phyloP scores from a whole-genome alignment of 2,113 vertebrate species.

The Ictalurus punctatus region DNA sequence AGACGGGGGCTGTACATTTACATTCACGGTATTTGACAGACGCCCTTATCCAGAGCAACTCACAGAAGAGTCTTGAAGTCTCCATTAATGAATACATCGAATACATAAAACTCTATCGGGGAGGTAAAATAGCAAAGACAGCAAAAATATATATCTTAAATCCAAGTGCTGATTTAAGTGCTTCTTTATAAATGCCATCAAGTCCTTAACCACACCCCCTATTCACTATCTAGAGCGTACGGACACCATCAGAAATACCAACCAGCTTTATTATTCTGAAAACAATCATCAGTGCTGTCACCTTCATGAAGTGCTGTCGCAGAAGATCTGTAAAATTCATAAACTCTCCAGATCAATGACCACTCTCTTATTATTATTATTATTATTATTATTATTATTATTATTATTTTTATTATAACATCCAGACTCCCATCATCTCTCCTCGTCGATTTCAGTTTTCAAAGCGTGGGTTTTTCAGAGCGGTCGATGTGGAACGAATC shows the following conservation, averaged over 20 bases:
- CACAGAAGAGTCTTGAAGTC: too few species aligned
- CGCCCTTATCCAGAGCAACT: too few species aligned
- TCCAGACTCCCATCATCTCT: conserved; percentile 10
- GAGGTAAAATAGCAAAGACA: too few species aligned
- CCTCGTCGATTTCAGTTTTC: conserved; percentile 13
- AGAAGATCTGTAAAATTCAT: conserved; percentile 57
- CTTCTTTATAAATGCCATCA: neutral
- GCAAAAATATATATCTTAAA: too few species aligned
- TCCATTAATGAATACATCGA: too few species aligned
- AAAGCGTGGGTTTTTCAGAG: conserved; percentile 13
- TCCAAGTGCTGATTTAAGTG: too few species aligned
- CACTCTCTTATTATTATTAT: neutral
- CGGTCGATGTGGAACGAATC: conserved; percentile 34
- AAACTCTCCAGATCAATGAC: conserved; percentile 40
- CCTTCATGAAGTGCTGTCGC: neutral
- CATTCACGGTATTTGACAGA: too few species aligned
- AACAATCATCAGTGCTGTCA: neutral
- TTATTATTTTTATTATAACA: conserved; percentile 15
- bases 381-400: conserved; percentile 3
- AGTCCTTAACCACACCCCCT: neutral
- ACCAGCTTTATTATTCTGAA: neutral
- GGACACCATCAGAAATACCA: neutral
- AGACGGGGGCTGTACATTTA: too few species aligned
- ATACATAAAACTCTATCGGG: too few species aligned
- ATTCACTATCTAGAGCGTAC: neutral